A percentile compares a stretch with the other conserved stretches of the same genome.
Evolutionary conservation across 2,888 invertebrate genomes (phyloP).

Genomic region (Trimorus sp.): DNA sequence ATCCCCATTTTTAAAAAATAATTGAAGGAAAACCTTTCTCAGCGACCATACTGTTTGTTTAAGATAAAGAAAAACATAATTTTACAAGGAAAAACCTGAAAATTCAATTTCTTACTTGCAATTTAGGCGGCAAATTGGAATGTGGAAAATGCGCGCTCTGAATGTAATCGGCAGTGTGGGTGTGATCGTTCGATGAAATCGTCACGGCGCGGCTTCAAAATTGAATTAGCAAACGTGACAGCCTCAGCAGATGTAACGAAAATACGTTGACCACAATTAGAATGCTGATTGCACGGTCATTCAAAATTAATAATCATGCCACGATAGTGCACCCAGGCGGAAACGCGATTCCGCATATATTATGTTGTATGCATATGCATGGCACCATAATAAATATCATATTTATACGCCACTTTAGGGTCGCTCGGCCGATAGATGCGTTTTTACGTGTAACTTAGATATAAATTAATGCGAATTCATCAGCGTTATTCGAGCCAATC

Average conservation of each 20-base stretch:
- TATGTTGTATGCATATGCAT: conserved; percentile 60
- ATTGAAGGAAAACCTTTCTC: no score
- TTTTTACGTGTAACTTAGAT: conserved; percentile 26
- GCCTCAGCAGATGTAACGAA: conserved; percentile 63
- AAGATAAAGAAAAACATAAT: no score
- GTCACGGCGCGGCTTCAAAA: conserved; percentile 40
- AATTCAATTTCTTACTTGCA: no score
- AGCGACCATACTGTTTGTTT: no score
- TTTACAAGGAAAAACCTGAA: no score
- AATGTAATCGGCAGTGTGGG: conserved; percentile 31
- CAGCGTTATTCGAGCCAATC: no score
- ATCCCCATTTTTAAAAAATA: no score
- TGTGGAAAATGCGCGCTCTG: neutral
- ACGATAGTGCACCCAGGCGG: conserved; percentile 59
- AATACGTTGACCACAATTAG: conserved; percentile 64
- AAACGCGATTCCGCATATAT: conserved; percentile 60
- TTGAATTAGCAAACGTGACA: conserved; percentile 61
- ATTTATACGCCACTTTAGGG: conserved; percentile 34
- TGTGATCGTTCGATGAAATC: conserved; percentile 42
- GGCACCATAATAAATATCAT: conserved; percentile 50
- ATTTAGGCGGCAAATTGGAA: no score
- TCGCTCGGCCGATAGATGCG: conserved; percentile 10
- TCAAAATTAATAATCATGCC: conserved; percentile 65
- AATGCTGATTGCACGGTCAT: conserved; percentile 66
- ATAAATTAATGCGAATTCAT: neutral